phyloP scores from a whole-genome alignment of 2,113 vertebrate genomes.

The Rhabdomys dilectus region DNA sequence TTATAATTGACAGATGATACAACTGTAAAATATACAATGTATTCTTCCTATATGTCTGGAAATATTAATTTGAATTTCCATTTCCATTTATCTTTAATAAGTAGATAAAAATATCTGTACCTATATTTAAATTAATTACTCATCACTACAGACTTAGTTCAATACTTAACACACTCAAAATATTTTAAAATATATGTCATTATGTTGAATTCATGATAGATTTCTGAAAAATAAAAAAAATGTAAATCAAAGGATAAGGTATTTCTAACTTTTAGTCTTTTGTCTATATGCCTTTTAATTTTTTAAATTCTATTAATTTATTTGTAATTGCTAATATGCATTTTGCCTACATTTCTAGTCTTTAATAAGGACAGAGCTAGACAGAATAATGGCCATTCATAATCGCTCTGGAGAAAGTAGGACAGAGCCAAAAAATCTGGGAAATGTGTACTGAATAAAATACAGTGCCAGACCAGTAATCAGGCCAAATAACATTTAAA shows the following conservation, averaged over 20 bases:
- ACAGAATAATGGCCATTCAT: not conserved
- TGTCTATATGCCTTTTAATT: not conserved
- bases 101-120: not conserved
- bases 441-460: not conserved
- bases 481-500: conserved; percentile 30
- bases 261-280: not conserved
- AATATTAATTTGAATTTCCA: not conserved
- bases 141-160: not conserved
- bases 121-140: not conserved
- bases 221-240: not conserved
- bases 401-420: not conserved
- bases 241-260: not conserved
- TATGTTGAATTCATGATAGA: not conserved
- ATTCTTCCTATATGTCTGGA: too few relatives aligned
- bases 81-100: not conserved
- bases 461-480: not conserved
- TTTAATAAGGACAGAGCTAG: not conserved
- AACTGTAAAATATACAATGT: too few relatives aligned
- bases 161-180: not conserved
- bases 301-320: not conserved
- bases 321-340: not conserved
- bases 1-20: too few relatives aligned
- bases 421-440: not conserved
- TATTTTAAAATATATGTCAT: not conserved
- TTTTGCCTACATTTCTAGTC: not conserved